Base-by-base conservation (phyloP, 2,888 invertebrate genomes). In the Ganaspis brasiliensis region DNA sequence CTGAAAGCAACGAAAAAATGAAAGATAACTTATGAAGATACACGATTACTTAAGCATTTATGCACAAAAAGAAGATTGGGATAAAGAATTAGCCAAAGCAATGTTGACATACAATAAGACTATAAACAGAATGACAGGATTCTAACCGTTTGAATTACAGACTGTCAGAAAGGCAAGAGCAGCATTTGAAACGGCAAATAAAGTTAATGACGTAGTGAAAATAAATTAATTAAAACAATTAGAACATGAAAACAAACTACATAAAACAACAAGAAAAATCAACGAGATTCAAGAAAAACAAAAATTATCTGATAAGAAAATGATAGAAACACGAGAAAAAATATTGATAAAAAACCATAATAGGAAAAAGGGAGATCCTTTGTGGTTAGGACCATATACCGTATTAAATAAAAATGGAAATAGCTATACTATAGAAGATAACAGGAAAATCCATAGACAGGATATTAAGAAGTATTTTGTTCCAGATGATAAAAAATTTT, bases 21-120 rank as follows among this genome's bases (percentile, higher is more conserved):
- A n/a, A 49, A 49, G 14, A 49, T n/a, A 12, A 49, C 49, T 14
- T n/a, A n/a, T 4, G 1, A 49, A 49, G 4, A 49, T 49, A n/a
- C 14, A 49, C 14, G 49, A 49, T 14, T 49, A 49, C 14, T 49
- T 49, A 49, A 49, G 49, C 14, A 49, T 49, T 12, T 49, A 49
- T 12, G n/a, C 49, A n/a, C 49, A 49, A 49, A 49, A 49, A 49
- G 14, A 49, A 14, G 49, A 49, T n/a, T 49, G 49, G 49, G 49
- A 49, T 49, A 49, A 49, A 5, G 14, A 14, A n/a, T n/a, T 49
- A 49, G 14, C 49, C 14, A 49, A 49, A 49, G 49, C 49, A 49
- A 49, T 49, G 49, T 49, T 49, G 14, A 49, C 14, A 49, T 49
- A 49, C 4, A 49, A 49, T 49, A 49, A 14, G 49, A 49, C 49